These are phyloP conservation scores for Strix aluco DNA, from an alignment of 2,113 vertebrate species.

Conservation along the genomic window DNA sequence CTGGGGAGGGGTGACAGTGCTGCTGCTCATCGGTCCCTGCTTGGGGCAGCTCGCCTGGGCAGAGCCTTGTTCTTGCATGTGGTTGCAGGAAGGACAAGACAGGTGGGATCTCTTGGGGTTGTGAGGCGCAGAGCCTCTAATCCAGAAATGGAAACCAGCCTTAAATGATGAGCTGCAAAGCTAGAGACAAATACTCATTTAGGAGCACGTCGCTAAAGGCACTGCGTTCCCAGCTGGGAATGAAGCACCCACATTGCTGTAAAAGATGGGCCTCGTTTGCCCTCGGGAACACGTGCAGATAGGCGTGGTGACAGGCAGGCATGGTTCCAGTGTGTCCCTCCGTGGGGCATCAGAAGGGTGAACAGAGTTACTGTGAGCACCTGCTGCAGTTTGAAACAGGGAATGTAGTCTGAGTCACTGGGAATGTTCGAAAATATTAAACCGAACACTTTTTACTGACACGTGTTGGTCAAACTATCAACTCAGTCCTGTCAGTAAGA, in stretches of 20 bases:
- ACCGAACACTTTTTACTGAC: background rate
- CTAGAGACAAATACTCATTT: background rate
- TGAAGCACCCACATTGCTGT: background rate
- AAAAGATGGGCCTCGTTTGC: background rate
- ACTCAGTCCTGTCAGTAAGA: too few species aligned
- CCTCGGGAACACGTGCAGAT: background rate
- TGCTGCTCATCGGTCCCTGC: too few species aligned
- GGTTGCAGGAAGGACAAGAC: background rate
- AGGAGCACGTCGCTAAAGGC: rapidly evolving
- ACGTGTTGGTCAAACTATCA: too few species aligned
- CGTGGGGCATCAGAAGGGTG: too few species aligned
- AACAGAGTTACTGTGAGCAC: too few species aligned
- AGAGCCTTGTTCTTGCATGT: background rate
- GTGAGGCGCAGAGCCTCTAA: background rate
- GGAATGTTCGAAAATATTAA: too few species aligned
- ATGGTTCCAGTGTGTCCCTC: rapidly evolving
- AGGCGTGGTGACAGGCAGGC: background rate
- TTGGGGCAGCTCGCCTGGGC: background rate
- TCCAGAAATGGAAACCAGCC: background rate
- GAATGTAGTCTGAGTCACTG: too few species aligned
- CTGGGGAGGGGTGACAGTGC: background rate
- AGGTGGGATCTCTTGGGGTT: background rate
- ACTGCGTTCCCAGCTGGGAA: background rate
- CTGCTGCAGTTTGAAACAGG: too few species aligned
- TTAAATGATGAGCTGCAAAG: background rate